These are phyloP conservation scores for Agrypnia vestita DNA, from an alignment of 1,140 invertebrate genomes.

Conservation along the genomic window DNA sequence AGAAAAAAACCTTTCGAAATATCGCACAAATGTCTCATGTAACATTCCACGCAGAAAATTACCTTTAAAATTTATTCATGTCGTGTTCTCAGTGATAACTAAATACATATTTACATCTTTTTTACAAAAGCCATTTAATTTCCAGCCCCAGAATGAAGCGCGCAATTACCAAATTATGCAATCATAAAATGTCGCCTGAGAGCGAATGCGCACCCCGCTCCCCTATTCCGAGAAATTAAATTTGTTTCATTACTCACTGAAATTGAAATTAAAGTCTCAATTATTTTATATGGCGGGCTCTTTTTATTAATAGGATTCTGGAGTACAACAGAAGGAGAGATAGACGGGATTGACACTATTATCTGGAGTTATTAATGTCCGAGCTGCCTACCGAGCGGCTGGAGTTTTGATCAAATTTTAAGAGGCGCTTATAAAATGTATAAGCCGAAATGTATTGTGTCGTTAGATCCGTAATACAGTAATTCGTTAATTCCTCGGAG, in stretches of 20 bases:
- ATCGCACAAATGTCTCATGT: no score
- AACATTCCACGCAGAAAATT: no score
- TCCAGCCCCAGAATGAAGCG: conserved; percentile 1
- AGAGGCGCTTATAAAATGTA: conserved; percentile 54
- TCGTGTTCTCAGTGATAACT: no score
- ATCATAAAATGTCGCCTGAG: conserved; percentile 40
- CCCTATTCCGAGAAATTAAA: conserved; percentile 51
- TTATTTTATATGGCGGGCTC: conserved; percentile 50
- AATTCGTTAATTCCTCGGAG: conserved; percentile 53
- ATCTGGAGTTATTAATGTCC: conserved; percentile 44
- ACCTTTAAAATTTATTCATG: no score
- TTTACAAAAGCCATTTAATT: no score
- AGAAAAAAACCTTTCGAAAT: no score
- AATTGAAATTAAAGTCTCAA: conserved; percentile 60
- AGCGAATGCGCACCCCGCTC: conserved; percentile 8
- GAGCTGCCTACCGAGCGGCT: background rate
- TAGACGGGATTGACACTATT: conserved; percentile 34
- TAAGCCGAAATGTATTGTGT: conserved; percentile 54
- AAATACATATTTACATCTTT: no score
- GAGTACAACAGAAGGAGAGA: conserved; percentile 28
- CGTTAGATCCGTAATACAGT: conserved; percentile 51
- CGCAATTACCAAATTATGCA: conserved; percentile 47
- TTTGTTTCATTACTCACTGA: conserved; percentile 58
- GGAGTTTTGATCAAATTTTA: conserved; percentile 52
- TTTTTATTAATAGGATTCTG: conserved; percentile 45